Evolutionary conservation across 2,797 vertebrate genomes (phyloP), one percentile per base, ranked within the genome.

Genomic region (Heteromormyrus szaboi): DNA sequence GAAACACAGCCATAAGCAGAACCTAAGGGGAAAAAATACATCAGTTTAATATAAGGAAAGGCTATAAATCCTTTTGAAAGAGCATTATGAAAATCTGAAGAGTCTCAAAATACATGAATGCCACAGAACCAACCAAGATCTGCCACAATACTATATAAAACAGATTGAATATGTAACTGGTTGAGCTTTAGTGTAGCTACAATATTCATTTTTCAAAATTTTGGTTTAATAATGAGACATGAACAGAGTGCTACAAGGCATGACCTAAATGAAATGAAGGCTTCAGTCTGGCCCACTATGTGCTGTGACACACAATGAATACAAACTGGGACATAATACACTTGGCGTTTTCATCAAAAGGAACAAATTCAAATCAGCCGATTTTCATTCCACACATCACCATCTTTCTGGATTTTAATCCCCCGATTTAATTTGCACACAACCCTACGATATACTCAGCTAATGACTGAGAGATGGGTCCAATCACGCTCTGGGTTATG

Each of bases 311-410:
- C 33, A 86, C 33, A 17, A 37, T 37, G 85, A 54, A 86, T 86
- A 59, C 33, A 86, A 86, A 56, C 51, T 9, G 53, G 7, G 33
- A 59, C 17, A 59, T 86, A 56, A 86, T 17, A 37, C 14, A 81
- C 76, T 56, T 41, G 5, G 33, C 53, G 9, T 86, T 33, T 41
- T 86, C 33, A 41, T 56, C 53, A 41, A 86, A 54, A 59, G 19
- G 33, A 86, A 86, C 51, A 59, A 86, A 86, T 86, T 86, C 53
- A 86, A 33, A 86, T 86, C 85, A 86, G 33, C 3, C 76, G 17
- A 59, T 86, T 86, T 51, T 22, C 76, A 81, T 81, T 46, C 76
- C 76, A 44, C 76, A 81, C 76, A 41, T 79, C 72, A 46, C 76
- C 19, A n/a, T 81, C 76, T 44, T 81, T 81, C 41, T 9, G 41